Evolutionary conservation across 2,888 invertebrate genomes (phyloP).

Genomic region (Nemoura dubitans): DNA sequence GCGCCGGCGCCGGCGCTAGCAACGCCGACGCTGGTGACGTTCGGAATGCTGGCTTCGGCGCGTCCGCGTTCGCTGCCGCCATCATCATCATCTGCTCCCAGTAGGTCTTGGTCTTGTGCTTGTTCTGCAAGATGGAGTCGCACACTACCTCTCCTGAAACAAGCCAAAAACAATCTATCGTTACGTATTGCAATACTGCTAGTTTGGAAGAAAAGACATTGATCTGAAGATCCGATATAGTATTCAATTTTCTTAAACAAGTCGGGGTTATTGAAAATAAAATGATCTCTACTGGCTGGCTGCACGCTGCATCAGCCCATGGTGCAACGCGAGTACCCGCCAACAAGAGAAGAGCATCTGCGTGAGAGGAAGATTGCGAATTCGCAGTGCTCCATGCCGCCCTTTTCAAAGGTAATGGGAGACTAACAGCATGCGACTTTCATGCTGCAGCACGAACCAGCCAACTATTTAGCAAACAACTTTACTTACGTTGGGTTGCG

Average conservation of each 20-base stretch:
- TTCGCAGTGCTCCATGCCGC: no score
- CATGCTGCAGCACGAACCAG: neutral
- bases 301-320: no score
- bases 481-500: neutral
- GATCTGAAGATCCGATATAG: no score
- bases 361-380: no score
- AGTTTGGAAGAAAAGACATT: no score
- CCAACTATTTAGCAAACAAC: neutral
- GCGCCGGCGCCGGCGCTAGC: neutral
- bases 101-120: constrained; percentile 56
- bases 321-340: no score
- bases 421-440: no score
- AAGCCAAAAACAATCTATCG: constrained; percentile 32
- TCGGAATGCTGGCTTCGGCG: constrained; percentile 26
- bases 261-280: no score
- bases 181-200: neutral
- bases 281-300: no score
- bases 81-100: constrained; percentile 56
- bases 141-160: constrained; percentile 56
- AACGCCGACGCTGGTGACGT: neutral
- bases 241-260: no score
- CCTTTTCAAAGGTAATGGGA: no score
- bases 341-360: no score
- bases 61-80: constrained; percentile 50
- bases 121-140: constrained; percentile 56